Percentiles rank a stretch among this genome's conserved stretches.
phyloP scores from a whole-genome alignment of 1,140 invertebrate genomes.

The Chironomus tepperi region DNA sequence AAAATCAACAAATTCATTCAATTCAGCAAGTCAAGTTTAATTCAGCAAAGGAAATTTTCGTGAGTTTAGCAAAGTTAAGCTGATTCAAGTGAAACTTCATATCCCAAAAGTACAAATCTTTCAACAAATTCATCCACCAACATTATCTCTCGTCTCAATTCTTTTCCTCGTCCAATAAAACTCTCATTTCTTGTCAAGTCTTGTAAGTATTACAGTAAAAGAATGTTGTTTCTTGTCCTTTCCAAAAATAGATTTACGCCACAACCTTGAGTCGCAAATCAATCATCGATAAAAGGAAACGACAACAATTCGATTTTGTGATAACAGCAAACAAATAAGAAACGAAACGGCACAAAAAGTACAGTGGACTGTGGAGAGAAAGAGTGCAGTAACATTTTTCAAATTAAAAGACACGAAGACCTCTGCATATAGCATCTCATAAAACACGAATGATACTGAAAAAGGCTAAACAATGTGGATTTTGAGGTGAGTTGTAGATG shows the following conservation, averaged over 20 bases:
- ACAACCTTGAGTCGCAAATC: slow-evolving; percentile 19
- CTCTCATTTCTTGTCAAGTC: not conserved
- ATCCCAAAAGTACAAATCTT: too few relatives aligned
- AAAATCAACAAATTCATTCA: too few relatives aligned
- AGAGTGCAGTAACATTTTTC: not conserved
- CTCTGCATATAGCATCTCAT: not conserved
- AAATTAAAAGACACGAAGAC: not conserved
- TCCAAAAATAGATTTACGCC: slow-evolving; percentile 18
- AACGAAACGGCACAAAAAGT: not conserved
- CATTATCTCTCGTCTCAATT: not conserved
- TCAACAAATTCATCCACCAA: too few relatives aligned
- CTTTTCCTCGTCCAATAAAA: not conserved
- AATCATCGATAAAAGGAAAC: not conserved
- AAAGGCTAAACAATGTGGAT: not conserved
- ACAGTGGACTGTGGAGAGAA: not conserved
- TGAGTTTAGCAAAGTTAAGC: too few relatives aligned
- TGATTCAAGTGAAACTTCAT: too few relatives aligned
- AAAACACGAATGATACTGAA: not conserved
- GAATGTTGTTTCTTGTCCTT: slow-evolving; percentile 19
- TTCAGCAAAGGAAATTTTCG: too few relatives aligned
- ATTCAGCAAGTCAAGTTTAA: too few relatives aligned
- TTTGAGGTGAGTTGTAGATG: too few relatives aligned
- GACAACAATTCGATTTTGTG: not conserved
- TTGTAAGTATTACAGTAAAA: not conserved
- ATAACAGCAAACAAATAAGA: slow-evolving; percentile 21